Percentiles rank a stretch among this genome's conserved stretches.
phyloP scores from a whole-genome alignment of 2,113 vertebrate genomes.

The Amphiprion ocellaris region DNA sequence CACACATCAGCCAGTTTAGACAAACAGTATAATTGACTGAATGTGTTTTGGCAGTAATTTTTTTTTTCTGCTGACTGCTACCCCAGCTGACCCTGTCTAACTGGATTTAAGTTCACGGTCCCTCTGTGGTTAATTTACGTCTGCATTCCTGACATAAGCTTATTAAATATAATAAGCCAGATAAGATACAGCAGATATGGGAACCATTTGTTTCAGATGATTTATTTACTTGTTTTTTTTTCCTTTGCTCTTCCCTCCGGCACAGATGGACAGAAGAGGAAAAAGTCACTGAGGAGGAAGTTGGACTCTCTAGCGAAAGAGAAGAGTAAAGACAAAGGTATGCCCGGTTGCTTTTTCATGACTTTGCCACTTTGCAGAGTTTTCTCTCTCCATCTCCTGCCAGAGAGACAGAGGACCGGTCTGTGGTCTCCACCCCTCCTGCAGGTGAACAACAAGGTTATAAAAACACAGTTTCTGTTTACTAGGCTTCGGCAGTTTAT shows the following conservation, averaged over 20 bases:
- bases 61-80: conserved; percentile 32
- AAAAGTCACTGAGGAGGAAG: conserved; percentile 97
- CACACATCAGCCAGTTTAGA: neutral
- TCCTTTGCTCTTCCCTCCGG: conserved; percentile 39
- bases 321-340: conserved; percentile 98
- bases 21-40: conserved; percentile 4
- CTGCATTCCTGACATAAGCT: conserved; percentile 64
- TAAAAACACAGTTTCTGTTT: conserved; percentile 64
- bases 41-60: conserved; percentile 4
- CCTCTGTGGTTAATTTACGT: conserved; percentile 43
- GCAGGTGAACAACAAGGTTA: conserved; percentile 67
- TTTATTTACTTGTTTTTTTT: conserved; percentile 50
- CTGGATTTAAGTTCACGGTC: conserved; percentile 38
- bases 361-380: neutral
- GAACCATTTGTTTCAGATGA: conserved; percentile 52
- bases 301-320: conserved; percentile 95
- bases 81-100: conserved; percentile 35
- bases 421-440: conserved; percentile 24
- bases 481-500: conserved; percentile 64
- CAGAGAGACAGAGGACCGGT: neutral
- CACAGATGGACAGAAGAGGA: conserved; percentile 96
- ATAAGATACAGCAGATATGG: conserved; percentile 50
- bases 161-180: conserved; percentile 54
- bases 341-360: conserved; percentile 15
- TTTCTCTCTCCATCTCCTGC: neutral